Percentiles rank a stretch among this genome's conserved stretches.
phyloP scores from a whole-genome alignment of 2,888 invertebrate species.

The Petrophora chlorosata region DNA sequence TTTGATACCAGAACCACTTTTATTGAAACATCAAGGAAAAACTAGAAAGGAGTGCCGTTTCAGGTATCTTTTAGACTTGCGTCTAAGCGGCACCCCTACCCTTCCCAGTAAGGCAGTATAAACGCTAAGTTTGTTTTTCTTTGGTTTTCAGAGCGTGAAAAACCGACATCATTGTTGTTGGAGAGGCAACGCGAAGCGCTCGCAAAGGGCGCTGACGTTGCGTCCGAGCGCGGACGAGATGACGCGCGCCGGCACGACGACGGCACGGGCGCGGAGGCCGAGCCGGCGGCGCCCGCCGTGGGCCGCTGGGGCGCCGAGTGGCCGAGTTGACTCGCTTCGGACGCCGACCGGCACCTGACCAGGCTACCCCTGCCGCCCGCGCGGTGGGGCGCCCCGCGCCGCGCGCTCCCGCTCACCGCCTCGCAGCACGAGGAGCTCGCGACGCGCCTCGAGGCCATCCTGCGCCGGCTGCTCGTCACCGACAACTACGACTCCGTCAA shows the following conservation, averaged over 20 bases:
- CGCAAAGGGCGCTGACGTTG: constrained; percentile 81
- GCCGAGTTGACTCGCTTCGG: constrained; percentile 97
- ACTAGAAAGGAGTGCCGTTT: too few relatives aligned
- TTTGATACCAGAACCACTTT: too few relatives aligned
- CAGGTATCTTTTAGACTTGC: too few relatives aligned
- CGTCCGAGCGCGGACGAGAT: constrained; percentile 55
- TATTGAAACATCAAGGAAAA: too few relatives aligned
- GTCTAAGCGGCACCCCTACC: too few relatives aligned
- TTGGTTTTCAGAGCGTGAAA: constrained; percentile 91
- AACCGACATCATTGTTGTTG: constrained; percentile 85
- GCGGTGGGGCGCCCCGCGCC: constrained; percentile 53
- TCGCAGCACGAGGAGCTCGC: constrained; percentile 91
- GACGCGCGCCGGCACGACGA: constrained; percentile 47
- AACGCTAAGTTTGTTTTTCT: too few relatives aligned
- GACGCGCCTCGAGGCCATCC: constrained; percentile 89
- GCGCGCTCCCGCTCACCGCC: constrained; percentile 52
- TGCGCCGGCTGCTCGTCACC: constrained; percentile 91
- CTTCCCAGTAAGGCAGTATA: too few relatives aligned
- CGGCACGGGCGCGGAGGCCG: constrained; percentile 70
- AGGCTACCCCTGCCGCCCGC: constrained; percentile 54
- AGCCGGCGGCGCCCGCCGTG: constrained; percentile 89
- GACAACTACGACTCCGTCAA: constrained; percentile 95
- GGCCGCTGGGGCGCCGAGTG: constrained; percentile 97
- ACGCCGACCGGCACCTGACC: constrained; percentile 60
- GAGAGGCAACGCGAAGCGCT: constrained; percentile 86